A percentile compares a stretch with the other conserved stretches of the same genome.
phyloP scores from a whole-genome alignment of 35 echinoderm and acorn worm genomes.

The Antedon bifida region DNA sequence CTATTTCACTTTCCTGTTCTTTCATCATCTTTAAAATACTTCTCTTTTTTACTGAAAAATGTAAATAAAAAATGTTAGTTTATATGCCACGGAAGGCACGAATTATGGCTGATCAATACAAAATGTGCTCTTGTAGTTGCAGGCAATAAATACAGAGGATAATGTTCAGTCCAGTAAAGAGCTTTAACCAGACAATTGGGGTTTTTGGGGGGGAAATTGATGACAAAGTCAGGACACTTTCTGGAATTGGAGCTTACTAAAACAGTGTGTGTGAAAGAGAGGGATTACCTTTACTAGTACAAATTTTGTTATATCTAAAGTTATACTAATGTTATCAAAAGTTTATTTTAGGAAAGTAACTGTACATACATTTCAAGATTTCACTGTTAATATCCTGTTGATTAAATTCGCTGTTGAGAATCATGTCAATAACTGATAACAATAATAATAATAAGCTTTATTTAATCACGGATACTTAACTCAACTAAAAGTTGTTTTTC shows the following conservation, averaged over 20 bases:
- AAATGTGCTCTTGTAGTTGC: not conserved
- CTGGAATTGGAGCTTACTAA: no score
- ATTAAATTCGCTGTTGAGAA: not conserved
- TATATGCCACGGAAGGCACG: not conserved
- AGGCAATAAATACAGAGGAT: not conserved
- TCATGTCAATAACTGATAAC: not conserved
- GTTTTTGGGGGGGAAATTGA: no score
- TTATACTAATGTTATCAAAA: not conserved
- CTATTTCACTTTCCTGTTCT: not conserved
- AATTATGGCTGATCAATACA: not conserved
- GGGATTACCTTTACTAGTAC: not conserved
- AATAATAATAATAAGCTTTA: no score
- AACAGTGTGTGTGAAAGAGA: not conserved
- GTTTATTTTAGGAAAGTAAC: not conserved
- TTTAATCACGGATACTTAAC: no score
- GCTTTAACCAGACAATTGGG: no score
- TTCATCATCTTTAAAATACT: not conserved
- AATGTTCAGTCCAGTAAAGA: not conserved
- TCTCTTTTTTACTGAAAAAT: not conserved
- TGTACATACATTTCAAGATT: not conserved
- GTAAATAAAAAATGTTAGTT: not conserved
- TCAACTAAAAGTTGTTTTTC: no score
- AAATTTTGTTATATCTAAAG: not conserved
- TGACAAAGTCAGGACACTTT: no score
- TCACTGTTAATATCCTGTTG: not conserved